A percentile compares a stretch with the other conserved stretches of the same genome.
These are phyloP conservation scores for Oryctes rhinoceros DNA, from an alignment of 1,140 invertebrate species.

Conservation along the genomic window DNA sequence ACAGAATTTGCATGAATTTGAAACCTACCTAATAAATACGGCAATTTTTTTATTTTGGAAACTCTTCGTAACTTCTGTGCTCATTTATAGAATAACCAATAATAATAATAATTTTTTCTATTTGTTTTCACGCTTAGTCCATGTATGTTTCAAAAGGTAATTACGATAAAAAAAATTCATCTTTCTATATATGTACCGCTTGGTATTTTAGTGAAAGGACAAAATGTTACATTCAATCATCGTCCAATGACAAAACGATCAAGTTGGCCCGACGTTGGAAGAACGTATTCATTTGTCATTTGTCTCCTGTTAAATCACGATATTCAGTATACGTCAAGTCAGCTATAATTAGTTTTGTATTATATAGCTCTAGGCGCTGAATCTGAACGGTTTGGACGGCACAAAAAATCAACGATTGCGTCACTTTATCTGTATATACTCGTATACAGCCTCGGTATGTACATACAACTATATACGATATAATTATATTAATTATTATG, in stretches of 20 bases:
- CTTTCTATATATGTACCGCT: neutral
- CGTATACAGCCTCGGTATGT: neutral
- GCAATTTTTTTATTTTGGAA: neutral
- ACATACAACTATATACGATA: conserved; percentile 39
- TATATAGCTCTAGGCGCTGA: conserved; percentile 47
- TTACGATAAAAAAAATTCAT: neutral
- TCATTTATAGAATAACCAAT: no score
- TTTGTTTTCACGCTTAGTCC: no score
- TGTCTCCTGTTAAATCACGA: conserved; percentile 52
- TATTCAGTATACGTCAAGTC: conserved; percentile 49
- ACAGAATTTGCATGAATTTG: conserved; percentile 13
- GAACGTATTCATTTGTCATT: conserved; percentile 52
- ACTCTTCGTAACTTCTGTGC: no score
- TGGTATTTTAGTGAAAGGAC: conserved; percentile 9
- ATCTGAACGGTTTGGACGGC: conserved; percentile 47
- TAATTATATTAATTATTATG: conserved; percentile 53
- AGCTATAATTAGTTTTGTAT: conserved; percentile 53
- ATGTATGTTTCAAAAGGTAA: no score
- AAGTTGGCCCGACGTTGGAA: conserved; percentile 44
- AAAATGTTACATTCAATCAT: conserved; percentile 38
- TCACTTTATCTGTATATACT: conserved; percentile 47
- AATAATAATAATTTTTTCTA: no score
- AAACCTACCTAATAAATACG: neutral
- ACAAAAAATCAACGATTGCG: conserved; percentile 51
- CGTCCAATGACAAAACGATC: conserved; percentile 51